phyloP scores from a whole-genome alignment of 2,113 vertebrate genomes.

The Tupaia tana region DNA sequence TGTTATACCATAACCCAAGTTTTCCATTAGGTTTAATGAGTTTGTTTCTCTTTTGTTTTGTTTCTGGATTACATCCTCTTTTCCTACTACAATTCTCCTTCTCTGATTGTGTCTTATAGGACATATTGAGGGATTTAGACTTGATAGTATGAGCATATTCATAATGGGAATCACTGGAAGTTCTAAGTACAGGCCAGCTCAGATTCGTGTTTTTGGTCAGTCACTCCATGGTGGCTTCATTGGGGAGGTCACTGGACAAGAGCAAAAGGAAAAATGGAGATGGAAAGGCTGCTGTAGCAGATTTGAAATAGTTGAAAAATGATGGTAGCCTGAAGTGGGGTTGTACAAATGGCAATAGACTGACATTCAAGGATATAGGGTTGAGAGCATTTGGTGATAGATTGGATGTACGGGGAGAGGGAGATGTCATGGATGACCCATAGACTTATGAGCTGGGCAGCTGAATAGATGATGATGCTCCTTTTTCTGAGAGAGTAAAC shows the following conservation, averaged over 20 bases:
- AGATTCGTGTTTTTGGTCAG: background rate
- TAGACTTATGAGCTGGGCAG: background rate
- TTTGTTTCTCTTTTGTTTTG: background rate
- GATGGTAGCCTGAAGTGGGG: background rate
- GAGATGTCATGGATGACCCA: background rate
- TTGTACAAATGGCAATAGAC: background rate
- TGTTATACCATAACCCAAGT: background rate
- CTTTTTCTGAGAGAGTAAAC: background rate
- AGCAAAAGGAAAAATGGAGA: background rate
- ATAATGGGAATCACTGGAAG: background rate
- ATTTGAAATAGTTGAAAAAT: background rate
- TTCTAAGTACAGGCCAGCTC: background rate
- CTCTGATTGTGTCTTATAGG: background rate
- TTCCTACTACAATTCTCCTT: background rate
- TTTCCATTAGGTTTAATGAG: background rate
- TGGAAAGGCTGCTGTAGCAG: too few species aligned
- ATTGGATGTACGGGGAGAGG: background rate
- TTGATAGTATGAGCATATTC: background rate
- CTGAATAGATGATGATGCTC: background rate
- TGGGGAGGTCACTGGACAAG: background rate
- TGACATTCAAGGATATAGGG: background rate
- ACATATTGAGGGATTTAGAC: background rate
- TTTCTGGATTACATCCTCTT: constrained; percentile 36
- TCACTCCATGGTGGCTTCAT: background rate
- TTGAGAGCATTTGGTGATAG: background rate